These are phyloP conservation scores for Vimba vimba DNA, from an alignment of 2,113 vertebrate genomes.

Conservation along the genomic window DNA sequence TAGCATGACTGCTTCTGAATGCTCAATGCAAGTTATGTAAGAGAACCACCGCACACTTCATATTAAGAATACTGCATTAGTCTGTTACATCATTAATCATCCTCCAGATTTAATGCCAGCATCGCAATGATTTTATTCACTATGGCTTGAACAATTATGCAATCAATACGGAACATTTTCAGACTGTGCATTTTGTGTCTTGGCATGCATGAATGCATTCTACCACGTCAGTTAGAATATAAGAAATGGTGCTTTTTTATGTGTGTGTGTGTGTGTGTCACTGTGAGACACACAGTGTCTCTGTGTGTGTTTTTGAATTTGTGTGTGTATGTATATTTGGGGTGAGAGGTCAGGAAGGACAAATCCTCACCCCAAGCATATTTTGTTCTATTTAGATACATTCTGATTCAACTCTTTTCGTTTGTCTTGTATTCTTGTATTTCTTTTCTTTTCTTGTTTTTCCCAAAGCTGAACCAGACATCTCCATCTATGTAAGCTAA, in stretches of 20 bases:
- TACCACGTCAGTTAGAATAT: constrained; percentile 59
- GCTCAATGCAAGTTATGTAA: constrained; percentile 55
- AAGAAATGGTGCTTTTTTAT: constrained; percentile 43
- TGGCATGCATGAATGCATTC: constrained; percentile 79
- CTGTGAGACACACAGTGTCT: not conserved
- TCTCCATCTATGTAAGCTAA: constrained; percentile 23
- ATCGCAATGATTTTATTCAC: constrained; percentile 57
- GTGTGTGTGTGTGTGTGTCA: not conserved
- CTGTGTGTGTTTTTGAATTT: not conserved
- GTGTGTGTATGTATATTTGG: constrained; percentile 8
- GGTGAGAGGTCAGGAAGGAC: constrained; percentile 47
- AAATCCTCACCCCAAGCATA: constrained; percentile 56
- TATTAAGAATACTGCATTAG: constrained; percentile 38
- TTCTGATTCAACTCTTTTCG: constrained; percentile 30
- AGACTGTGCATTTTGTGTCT: constrained; percentile 76
- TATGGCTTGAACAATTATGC: constrained; percentile 48
- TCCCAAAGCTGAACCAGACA: constrained; percentile 39
- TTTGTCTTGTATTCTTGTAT: constrained; percentile 40
- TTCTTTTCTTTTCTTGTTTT: not conserved
- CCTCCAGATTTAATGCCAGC: constrained; percentile 42
- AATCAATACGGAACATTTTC: constrained; percentile 53
- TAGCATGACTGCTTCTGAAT: constrained; percentile 71
- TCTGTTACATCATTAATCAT: constrained; percentile 35
- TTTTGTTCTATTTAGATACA: constrained; percentile 43
- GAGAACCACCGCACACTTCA: constrained; percentile 47